Evolutionary conservation across 2,113 vertebrate species (phyloP), one percentile per base, ranked within the genome.

Genomic region (Seriola dumerili): DNA sequence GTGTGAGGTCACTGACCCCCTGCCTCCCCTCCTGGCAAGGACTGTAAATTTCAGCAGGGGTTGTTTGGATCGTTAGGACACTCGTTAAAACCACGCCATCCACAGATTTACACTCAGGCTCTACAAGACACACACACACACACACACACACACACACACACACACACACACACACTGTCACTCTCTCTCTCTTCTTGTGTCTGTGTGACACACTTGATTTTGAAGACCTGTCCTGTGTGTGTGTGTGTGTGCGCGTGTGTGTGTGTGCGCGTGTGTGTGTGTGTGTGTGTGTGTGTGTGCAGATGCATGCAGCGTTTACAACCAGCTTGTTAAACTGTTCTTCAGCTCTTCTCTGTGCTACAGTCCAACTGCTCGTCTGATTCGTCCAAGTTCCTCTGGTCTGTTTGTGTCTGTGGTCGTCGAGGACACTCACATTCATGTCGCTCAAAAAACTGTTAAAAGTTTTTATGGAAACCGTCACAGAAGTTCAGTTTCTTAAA

Each of bases 11-110:
- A 52, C 52, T 73, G 48, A 72, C 61, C n/a, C 57, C 63, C 34
- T n/a, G 10, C 55, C 62, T 14, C 21, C 38, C 13, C 54, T 17
- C 76, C 42, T 16, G 14, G 58, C 70, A 81, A 21, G n/a, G 54
- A 77, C 79, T 78, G 76, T 72, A 81, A 78, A 88, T 88, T 65
- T 84, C 88, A 85, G 88, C 70, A 85, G 80, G 83, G 78, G 69
- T 75, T 81, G 83, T 90, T 88, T 81, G 42, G 83, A 73, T 80
- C 72, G 25, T 89, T 83, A 82, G 68, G n/a, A 73, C 68, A 71
- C 79, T 90, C n/a, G 59, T 90, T 90, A 88, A 90, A 88, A 69
- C 36, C 36, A 48, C 29, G 2, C 59, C 59, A 70, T 62, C 46
- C 61, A 0, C 78, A 73, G 72, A 87, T 85, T 87, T 85, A 85